Evolutionary conservation across 2,113 vertebrate genomes (phyloP), one percentile per base, ranked within the genome.

Genomic region (Limanda limanda): DNA sequence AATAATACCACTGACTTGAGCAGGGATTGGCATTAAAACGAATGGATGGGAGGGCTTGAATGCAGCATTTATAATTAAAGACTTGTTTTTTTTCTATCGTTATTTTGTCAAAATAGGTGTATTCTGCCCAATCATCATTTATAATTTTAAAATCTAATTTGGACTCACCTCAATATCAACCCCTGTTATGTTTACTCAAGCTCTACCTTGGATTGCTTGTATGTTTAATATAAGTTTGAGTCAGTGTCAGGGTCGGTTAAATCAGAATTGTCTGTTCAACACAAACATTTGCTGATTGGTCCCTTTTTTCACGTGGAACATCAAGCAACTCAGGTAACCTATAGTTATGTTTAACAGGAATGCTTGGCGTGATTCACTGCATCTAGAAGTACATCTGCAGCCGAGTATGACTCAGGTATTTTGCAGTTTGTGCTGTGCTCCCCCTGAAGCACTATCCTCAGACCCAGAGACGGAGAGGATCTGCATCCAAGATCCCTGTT

Each of bases 401-500:
- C 27, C 18, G 25, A 82, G 56, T 8, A 21, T 57, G 37, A 35
- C 24, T 4, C 23, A 23, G 24, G 25, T 68, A 55, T 80, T 76
- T 79, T 15, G 31, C 76, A n/a, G 7, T 18, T 52, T 66, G 82
- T 42, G 10, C 12, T 42, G 3, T 42, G 40, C 40, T 17, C 59
- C 63, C 55, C 37, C 45, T 56, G 56, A 87, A 73, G 9, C 54
- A 35, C 63, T 76, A 68, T 85, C 59, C 64, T 75, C 45, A 80
- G 71, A 20, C 68, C 31, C 68, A 66, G n/a, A 77, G 73, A 82
- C 58, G 35, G 65, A 77, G 54, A 65, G 57, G 73, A 71, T 84
- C 81, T 85, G 65, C 72, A 73, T 62, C 64, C 31, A 35, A 57
- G 24, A 82, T 67, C 69, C 18, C 56, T 86, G 81, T 79, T 88